Conservation (phyloP, 2,888 invertebrate genomes). For the Aporophyla lueneburgensis region DNA sequence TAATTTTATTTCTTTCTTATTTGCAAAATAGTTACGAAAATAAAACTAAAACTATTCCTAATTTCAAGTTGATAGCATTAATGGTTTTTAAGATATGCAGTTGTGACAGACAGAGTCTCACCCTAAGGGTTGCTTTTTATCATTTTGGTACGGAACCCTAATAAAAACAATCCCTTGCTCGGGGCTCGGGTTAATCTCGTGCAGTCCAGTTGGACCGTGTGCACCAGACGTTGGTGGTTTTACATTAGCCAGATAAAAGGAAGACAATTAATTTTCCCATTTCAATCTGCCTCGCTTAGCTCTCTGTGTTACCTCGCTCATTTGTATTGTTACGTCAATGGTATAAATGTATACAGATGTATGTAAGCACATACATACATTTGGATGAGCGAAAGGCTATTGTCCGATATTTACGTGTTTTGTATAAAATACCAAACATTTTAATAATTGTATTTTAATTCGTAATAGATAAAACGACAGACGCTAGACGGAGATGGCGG, state of each 20-base stretch:
- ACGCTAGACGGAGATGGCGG: no score
- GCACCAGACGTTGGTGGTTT: conserved; percentile 28
- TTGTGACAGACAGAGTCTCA: no score
- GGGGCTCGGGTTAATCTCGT: conserved; percentile 2
- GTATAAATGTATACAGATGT: conserved; percentile 2
- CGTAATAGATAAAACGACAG: no score
- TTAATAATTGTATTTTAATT: no score
- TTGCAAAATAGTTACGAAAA: no score
- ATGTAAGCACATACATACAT: conserved; percentile 4
- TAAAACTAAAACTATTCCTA: no score
- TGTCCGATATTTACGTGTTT: conserved; percentile 12
- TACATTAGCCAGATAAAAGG: conserved; percentile 10
- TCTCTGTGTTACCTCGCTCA: conserved; percentile 16
- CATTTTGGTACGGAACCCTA: no score
- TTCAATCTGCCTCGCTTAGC: conserved; percentile 13
- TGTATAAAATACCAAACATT: no score
- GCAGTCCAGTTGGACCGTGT: conserved; percentile 9
- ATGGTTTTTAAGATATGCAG: no score
- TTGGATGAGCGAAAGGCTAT: conserved; percentile 28
- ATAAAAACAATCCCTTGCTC: neutral
- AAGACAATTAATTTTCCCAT: conserved; percentile 44
- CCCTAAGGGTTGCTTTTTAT: no score
- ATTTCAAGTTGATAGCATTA: no score
- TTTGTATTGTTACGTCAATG: conserved; percentile 27
- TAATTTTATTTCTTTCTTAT: no score